phyloP scores from a whole-genome alignment of 2,888 invertebrate genomes.

The Dynastes grantii region DNA sequence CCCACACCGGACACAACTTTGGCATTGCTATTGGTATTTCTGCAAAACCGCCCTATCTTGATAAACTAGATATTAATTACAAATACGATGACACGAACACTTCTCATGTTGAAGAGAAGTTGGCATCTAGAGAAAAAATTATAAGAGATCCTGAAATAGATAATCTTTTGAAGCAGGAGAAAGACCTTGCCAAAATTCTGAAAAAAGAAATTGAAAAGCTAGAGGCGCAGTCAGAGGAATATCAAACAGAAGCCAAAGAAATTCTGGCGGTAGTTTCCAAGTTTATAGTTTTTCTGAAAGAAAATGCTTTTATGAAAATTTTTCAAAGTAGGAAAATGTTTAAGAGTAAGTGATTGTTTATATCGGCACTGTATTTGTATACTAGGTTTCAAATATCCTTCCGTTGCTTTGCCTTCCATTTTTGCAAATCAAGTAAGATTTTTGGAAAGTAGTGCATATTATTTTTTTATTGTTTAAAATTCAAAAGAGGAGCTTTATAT shows the following conservation, averaged over 20 bases:
- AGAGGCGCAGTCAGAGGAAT: conserved; percentile 29
- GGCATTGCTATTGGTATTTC: conserved; percentile 14
- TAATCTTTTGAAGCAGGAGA: conserved; percentile 17
- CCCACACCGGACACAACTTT: neutral
- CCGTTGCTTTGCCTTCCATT: too few species aligned
- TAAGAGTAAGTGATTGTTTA: conserved; percentile 57
- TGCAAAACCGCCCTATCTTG: conserved; percentile 54
- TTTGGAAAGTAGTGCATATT: too few species aligned
- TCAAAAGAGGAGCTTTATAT: too few species aligned
- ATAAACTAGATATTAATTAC: conserved; percentile 61
- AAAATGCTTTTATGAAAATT: too few species aligned
- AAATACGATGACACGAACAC: conserved; percentile 57
- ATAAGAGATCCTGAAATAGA: conserved; percentile 57
- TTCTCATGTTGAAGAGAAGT: conserved; percentile 65
- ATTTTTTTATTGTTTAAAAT: too few species aligned
- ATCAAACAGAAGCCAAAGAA: conserved; percentile 36
- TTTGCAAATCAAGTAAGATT: too few species aligned
- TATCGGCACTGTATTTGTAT: too few species aligned
- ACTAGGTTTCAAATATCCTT: too few species aligned
- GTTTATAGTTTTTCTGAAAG: conserved; percentile 64
- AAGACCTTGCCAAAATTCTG: neutral
- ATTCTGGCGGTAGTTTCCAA: conserved; percentile 62
- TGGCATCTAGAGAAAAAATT: conserved; percentile 59
- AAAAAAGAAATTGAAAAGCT: conserved; percentile 25
- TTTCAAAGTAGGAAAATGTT: too few species aligned